phyloP scores from a whole-genome alignment of 2,888 invertebrate species.

The Drosophila nr. perissopoda region DNA sequence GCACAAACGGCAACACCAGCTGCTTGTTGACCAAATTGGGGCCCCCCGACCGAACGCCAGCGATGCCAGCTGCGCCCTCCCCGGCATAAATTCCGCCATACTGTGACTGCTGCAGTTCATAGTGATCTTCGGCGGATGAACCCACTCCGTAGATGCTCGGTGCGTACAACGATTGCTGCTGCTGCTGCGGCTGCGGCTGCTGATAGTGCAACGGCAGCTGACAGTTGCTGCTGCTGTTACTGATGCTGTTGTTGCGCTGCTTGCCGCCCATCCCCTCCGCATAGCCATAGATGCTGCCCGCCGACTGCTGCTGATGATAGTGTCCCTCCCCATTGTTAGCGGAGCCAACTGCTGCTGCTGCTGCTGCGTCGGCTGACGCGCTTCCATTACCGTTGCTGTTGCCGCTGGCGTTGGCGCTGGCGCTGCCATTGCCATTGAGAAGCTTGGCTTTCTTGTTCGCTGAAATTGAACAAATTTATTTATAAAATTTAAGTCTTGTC shows the following conservation, averaged over 20 bases:
- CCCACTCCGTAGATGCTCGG: conserved; percentile 61
- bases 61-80: conserved; percentile 37
- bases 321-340: conserved; percentile 38
- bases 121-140: conserved; percentile 82
- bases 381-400: conserved; percentile 42
- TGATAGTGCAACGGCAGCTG: conserved; percentile 50
- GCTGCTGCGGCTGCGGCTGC: conserved; percentile 61
- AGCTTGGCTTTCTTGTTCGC: conserved; percentile 86
- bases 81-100: conserved; percentile 71
- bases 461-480: conserved; percentile 85
- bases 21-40: conserved; percentile 93
- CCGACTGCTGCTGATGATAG: conserved; percentile 40
- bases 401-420: conserved; percentile 11
- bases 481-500: conserved; percentile 66
- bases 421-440: conserved; percentile 79
- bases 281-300: conserved; percentile 60
- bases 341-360: conserved; percentile 3
- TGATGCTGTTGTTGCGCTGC: conserved; percentile 52
- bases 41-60: conserved; percentile 81
- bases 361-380: conserved; percentile 3
- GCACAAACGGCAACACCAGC: conserved; percentile 94
- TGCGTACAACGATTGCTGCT: conserved; percentile 73
- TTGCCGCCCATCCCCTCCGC: conserved; percentile 51
- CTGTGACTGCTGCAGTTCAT: conserved; percentile 82
- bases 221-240: conserved; percentile 42